These are phyloP conservation scores for Calameuta pallipes DNA, from an alignment of 2,888 invertebrate species.

Conservation along the genomic window DNA sequence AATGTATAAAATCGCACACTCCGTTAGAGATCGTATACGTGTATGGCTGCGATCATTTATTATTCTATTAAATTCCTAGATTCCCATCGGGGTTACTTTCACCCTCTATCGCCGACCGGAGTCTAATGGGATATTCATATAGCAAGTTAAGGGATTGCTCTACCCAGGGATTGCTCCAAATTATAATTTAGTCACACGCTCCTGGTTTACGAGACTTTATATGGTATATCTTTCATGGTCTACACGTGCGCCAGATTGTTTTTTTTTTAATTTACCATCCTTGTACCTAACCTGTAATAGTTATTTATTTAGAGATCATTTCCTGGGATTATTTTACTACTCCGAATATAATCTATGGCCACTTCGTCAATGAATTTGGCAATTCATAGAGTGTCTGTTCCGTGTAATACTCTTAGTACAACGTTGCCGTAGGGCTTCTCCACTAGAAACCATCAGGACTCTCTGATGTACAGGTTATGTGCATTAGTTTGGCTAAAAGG, in stretches of 20 bases:
- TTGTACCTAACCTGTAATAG: neutral
- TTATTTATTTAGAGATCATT: neutral
- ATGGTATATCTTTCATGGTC: neutral
- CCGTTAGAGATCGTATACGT: neutral
- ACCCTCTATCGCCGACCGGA: slow-evolving; percentile 2
- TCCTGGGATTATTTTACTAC: neutral
- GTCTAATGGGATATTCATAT: slow-evolving; percentile 48
- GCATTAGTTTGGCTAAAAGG: slow-evolving; percentile 63
- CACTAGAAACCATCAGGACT: neutral
- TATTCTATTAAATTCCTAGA: slow-evolving; percentile 59
- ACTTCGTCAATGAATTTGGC: neutral
- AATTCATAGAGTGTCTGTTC: neutral
- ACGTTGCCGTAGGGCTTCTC: neutral
- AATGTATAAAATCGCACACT: neutral
- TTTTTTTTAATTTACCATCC: neutral
- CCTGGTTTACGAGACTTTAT: neutral
- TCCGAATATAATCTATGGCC: neutral
- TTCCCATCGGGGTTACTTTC: slow-evolving; percentile 35
- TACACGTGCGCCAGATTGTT: neutral
- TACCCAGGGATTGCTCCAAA: neutral
- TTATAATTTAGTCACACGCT: neutral
- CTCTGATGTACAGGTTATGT: slow-evolving; percentile 18
- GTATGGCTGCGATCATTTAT: slow-evolving; percentile 43
- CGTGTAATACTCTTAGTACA: neutral
- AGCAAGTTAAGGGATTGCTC: neutral